phyloP scores from a whole-genome alignment of 1,140 invertebrate genomes.

The Meteorus sp. region DNA sequence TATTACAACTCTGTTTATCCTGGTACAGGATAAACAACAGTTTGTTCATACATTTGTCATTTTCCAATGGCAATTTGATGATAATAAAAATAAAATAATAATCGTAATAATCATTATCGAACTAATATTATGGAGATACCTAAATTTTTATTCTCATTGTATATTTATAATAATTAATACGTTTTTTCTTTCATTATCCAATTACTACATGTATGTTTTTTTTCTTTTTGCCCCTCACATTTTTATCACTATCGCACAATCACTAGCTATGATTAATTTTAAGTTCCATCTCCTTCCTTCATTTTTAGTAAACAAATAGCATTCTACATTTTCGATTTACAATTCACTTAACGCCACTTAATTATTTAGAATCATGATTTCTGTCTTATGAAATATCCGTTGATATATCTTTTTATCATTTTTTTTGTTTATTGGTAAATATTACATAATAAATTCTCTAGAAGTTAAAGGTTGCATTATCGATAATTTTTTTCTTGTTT shows the following conservation, averaged over 20 bases:
- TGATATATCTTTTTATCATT: constrained; percentile 12
- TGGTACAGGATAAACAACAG: constrained; percentile 18
- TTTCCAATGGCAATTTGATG: constrained; percentile 33
- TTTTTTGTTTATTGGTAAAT: too few species aligned
- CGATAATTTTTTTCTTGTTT: constrained; percentile 17
- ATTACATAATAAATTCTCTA: constrained; percentile 14
- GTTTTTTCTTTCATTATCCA: constrained; percentile 27
- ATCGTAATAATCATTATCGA: constrained; percentile 44
- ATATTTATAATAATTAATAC: constrained; percentile 39
- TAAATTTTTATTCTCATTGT: constrained; percentile 32
- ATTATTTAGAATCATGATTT: constrained; percentile 47
- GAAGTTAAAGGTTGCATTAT: neutral
- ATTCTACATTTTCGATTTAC: constrained; percentile 47
- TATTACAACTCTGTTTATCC: constrained; percentile 25
- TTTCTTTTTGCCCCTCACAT: constrained; percentile 17
- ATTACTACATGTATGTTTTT: constrained; percentile 19
- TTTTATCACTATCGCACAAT: constrained; percentile 30
- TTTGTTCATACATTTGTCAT: constrained; percentile 33
- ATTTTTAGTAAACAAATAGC: constrained; percentile 49
- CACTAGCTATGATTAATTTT: constrained; percentile 35
- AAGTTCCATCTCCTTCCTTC: constrained; percentile 16
- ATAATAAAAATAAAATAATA: constrained; percentile 47
- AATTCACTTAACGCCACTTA: constrained; percentile 43
- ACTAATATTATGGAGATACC: constrained; percentile 47
- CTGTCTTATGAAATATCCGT: constrained; percentile 31